phyloP scores from a whole-genome alignment of 2,113 vertebrate genomes.

The Ornithorhynchus anatinus region DNA sequence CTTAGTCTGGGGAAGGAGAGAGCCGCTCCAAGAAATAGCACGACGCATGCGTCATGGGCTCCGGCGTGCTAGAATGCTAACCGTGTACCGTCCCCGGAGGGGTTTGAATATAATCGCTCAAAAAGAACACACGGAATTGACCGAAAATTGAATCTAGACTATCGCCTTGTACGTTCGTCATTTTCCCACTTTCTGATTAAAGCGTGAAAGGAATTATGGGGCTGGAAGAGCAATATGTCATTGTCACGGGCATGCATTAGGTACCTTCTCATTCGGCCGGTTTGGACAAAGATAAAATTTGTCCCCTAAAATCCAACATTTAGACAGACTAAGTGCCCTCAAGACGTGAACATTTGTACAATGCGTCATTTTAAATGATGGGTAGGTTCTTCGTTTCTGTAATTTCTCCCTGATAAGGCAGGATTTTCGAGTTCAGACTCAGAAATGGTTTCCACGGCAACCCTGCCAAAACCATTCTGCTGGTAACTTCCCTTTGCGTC shows the following conservation, averaged over 20 bases:
- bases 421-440: constrained; percentile 43
- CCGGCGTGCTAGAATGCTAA: too few relatives aligned
- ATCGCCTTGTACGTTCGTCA: not conserved
- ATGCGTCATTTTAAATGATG: constrained; percentile 28
- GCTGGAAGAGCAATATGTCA: not conserved
- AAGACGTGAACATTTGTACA: constrained; percentile 3
- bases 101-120: not conserved
- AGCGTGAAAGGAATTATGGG: not conserved
- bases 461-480: constrained; percentile 44
- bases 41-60: too few relatives aligned
- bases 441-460: constrained; percentile 71
- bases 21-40: too few relatives aligned
- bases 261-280: not conserved
- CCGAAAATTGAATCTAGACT: constrained; percentile 3
- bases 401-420: constrained; percentile 36
- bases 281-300: not conserved
- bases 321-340: not conserved
- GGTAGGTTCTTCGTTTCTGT: constrained; percentile 27
- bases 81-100: not conserved
- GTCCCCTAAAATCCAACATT: not conserved
- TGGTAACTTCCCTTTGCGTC: constrained; percentile 43
- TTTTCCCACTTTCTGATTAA: not conserved
- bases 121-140: not conserved
- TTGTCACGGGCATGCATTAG: not conserved
- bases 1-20: too few relatives aligned